Evolutionary conservation across 1,140 invertebrate genomes (phyloP), one percentile per base, ranked within the genome.

Genomic region (Dinoponera quadriceps): DNA sequence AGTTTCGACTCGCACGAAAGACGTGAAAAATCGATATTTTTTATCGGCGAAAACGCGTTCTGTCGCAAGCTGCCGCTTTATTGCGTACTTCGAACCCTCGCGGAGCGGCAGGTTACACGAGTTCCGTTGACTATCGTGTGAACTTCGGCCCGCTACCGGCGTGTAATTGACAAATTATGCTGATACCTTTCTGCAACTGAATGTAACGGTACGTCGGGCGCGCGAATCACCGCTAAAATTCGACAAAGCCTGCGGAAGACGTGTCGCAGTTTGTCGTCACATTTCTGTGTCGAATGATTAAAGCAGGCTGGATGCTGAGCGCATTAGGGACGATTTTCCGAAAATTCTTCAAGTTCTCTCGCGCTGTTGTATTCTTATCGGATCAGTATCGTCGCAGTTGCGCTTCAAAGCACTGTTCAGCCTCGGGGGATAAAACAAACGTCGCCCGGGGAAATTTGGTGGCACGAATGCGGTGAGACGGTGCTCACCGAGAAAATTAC

Each of bases 401-500:
- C 20, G 20, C 7, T 22, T 7, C 3, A 20, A 22, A 55, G 22
- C n/a, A 0, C 11, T 20, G 3, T 4, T 44, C 51, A 13, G 20
- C 14, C 55, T 16, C 3, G 14, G 14, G n/a, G 27, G 27, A 82
- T 84, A 73, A 22, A 86, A 73, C 62, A 77, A n/a, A 25, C 11
- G 48, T 44, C 25, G 0, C n/a, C 22, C 38, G 20, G 0, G 18
- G 29, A 27, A 33, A 62, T 68, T 49, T 27, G 20, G 20, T 68
- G 38, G 54, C 51, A 29, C 25, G 14, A 59, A 51, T 72, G 9
- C 22, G 38, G 3, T 38, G 48, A 69, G 55, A 71, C 20, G 55
- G 38, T 77, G 68, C 77, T 86, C 88, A 44, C 78, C n/a, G 77
- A 87, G 87, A 89, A 88, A 91, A 91, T 90, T 85, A 88, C 65